A percentile compares a stretch with the other conserved stretches of the same genome.
phyloP scores from a whole-genome alignment of 2,888 invertebrate genomes.

The Drosophila mimica region DNA sequence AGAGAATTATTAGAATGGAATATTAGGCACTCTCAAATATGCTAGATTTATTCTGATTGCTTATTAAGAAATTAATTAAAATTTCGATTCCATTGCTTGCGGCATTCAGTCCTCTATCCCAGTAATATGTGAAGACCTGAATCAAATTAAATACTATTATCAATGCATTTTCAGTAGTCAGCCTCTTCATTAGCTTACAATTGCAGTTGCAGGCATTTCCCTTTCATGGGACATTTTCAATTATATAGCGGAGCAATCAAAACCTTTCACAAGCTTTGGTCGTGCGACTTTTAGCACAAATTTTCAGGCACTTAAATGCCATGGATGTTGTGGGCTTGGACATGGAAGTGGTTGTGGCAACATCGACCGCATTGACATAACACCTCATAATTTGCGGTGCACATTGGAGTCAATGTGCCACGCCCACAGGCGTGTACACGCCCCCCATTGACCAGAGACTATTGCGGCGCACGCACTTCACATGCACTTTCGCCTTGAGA shows the following conservation, averaged over 20 bases:
- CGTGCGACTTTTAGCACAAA: slow-evolving; percentile 77
- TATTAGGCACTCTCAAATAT: not conserved
- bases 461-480: slow-evolving; percentile 50
- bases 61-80: not conserved
- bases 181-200: slow-evolving; percentile 50
- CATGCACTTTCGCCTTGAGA: slow-evolving; percentile 77
- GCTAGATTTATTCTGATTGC: not conserved
- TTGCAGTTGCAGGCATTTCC: slow-evolving; percentile 56
- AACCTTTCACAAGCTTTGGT: slow-evolving; percentile 71
- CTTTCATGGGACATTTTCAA: slow-evolving; percentile 70
- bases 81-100: not conserved
- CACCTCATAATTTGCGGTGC: slow-evolving; percentile 78
- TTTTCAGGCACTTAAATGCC: slow-evolving; percentile 75
- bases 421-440: slow-evolving; percentile 58
- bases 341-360: slow-evolving; percentile 33
- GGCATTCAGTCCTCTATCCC: not conserved
- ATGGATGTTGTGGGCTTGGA: slow-evolving; percentile 14
- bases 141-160: slow-evolving; percentile 24
- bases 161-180: slow-evolving; percentile 13
- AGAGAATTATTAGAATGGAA: too few relatives aligned
- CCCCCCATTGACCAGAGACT: slow-evolving; percentile 33
- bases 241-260: slow-evolving; percentile 60
- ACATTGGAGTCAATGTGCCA: slow-evolving; percentile 63
- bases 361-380: slow-evolving; percentile 72
- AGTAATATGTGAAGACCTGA: slow-evolving; percentile 12